phyloP scores from a whole-genome alignment of 1,140 invertebrate species.

The Ephestia elutella region DNA sequence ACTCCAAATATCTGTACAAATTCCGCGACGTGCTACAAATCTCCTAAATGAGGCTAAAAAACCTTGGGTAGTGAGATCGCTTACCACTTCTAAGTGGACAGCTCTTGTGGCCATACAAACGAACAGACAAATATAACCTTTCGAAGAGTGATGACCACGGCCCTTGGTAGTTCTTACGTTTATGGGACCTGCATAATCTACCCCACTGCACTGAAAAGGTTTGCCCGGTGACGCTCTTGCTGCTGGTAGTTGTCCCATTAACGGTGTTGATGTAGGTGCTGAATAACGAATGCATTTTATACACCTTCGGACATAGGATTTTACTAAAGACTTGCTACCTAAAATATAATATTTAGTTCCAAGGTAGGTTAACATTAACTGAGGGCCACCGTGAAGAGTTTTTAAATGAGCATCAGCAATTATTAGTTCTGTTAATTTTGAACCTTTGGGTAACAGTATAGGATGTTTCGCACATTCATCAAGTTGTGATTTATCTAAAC shows the following conservation, averaged over 20 bases:
- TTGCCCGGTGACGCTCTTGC: slow-evolving; percentile 25
- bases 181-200: slow-evolving; percentile 53
- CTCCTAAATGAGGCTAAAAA: slow-evolving; percentile 6
- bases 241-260: slow-evolving; percentile 47
- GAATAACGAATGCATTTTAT: slow-evolving; percentile 10
- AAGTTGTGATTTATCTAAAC: slow-evolving; percentile 34
- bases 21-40: slow-evolving; percentile 5
- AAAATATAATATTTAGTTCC: slow-evolving; percentile 30
- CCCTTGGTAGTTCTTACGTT: slow-evolving; percentile 16
- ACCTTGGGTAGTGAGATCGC: slow-evolving; percentile 2
- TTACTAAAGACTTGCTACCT: slow-evolving; percentile 15
- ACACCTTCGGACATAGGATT: slow-evolving; percentile 6
- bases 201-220: slow-evolving; percentile 41
- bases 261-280: slow-evolving; percentile 8
- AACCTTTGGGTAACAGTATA: slow-evolving; percentile 37
- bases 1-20: neutral
- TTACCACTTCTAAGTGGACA: slow-evolving; percentile 3
- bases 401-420: slow-evolving; percentile 29
- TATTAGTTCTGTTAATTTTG: slow-evolving; percentile 32
- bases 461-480: slow-evolving; percentile 45
- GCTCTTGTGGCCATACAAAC: slow-evolving; percentile 20
- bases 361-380: slow-evolving; percentile 17
- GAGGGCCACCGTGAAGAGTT: too few species aligned
- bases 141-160: slow-evolving; percentile 4
- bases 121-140: slow-evolving; percentile 13